Evolutionary conservation across 1,140 invertebrate species (phyloP).

Genomic region (Micrasema minimum): DNA sequence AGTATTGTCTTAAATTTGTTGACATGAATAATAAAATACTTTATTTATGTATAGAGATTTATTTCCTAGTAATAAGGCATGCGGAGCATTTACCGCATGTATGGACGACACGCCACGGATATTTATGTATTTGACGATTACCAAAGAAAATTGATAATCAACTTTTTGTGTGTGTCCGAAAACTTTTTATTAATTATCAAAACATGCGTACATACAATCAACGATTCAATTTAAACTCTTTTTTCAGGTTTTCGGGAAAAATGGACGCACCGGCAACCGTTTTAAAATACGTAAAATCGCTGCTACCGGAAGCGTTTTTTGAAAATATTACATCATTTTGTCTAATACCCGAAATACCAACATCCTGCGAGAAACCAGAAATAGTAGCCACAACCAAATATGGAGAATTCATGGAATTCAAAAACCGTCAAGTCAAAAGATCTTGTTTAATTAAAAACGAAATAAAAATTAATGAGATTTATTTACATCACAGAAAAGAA

Average conservation of each 20-base stretch:
- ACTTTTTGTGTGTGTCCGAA: too few species aligned
- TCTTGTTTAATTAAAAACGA: slow-evolving; percentile 5
- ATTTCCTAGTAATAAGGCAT: too few species aligned
- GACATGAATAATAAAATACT: too few species aligned
- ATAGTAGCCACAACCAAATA: slow-evolving; percentile 36
- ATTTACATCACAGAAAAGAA: slow-evolving; percentile 23
- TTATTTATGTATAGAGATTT: too few species aligned
- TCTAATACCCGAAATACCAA: slow-evolving; percentile 32
- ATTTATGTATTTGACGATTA: too few species aligned
- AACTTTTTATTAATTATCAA: too few species aligned
- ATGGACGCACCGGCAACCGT: slow-evolving; percentile 37
- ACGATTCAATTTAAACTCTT: too few species aligned
- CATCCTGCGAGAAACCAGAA: slow-evolving; percentile 23
- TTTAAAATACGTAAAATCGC: not conserved
- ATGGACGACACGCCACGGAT: too few species aligned
- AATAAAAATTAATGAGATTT: slow-evolving; percentile 13
- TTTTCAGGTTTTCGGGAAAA: slow-evolving; percentile 31
- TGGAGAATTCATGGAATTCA: slow-evolving; percentile 44
- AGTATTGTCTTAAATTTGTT: too few species aligned
- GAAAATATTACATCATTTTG: slow-evolving; percentile 37
- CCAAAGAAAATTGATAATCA: too few species aligned
- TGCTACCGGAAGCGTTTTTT: slow-evolving; percentile 35
- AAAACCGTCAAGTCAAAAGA: slow-evolving; percentile 22
- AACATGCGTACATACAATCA: too few species aligned
- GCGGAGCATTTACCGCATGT: too few species aligned